A percentile compares a stretch with the other conserved stretches of the same genome.
Evolutionary conservation across 2,888 invertebrate species (phyloP).

Genomic region (Eristalis pertinax): DNA sequence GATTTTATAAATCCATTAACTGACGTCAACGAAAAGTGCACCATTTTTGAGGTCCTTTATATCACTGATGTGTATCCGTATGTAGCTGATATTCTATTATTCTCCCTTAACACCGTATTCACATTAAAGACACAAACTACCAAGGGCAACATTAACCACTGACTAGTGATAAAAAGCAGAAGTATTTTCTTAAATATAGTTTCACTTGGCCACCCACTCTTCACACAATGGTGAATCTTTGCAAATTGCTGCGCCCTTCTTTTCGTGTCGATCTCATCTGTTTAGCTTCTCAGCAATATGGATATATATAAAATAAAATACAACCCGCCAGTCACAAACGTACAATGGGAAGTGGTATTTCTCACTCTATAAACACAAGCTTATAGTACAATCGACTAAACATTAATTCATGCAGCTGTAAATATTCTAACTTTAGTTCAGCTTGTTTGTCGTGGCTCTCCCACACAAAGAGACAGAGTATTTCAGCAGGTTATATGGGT

Average conservation of each 20-base stretch:
- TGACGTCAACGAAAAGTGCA: neutral
- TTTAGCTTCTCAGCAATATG: slow-evolving; percentile 14
- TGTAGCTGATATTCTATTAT: neutral
- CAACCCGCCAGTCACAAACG: slow-evolving; percentile 18
- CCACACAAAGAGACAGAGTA: neutral
- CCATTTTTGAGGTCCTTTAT: slow-evolving; percentile 9
- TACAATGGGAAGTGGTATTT: slow-evolving; percentile 59
- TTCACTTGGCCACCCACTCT: slow-evolving; percentile 80
- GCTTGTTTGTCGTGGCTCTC: neutral
- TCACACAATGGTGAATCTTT: slow-evolving; percentile 51
- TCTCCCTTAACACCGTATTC: neutral
- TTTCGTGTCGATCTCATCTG: slow-evolving; percentile 35
- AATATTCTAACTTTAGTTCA: slow-evolving; percentile 25
- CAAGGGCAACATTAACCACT: slow-evolving; percentile 35
- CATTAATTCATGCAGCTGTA: slow-evolving; percentile 33
- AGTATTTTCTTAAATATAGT: slow-evolving; percentile 73
- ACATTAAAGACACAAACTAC: slow-evolving; percentile 17
- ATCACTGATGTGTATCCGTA: neutral
- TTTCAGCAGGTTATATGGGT: neutral
- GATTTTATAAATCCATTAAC: slow-evolving; percentile 28
- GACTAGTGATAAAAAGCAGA: slow-evolving; percentile 60
- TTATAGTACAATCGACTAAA: neutral
- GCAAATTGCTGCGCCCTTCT: slow-evolving; percentile 49
- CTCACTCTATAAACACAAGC: slow-evolving; percentile 35
- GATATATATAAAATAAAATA: slow-evolving; percentile 29